Evolutionary conservation across 2,888 invertebrate species (phyloP), one percentile per base, ranked within the genome.

Genomic region (Aphodius granarius): DNA sequence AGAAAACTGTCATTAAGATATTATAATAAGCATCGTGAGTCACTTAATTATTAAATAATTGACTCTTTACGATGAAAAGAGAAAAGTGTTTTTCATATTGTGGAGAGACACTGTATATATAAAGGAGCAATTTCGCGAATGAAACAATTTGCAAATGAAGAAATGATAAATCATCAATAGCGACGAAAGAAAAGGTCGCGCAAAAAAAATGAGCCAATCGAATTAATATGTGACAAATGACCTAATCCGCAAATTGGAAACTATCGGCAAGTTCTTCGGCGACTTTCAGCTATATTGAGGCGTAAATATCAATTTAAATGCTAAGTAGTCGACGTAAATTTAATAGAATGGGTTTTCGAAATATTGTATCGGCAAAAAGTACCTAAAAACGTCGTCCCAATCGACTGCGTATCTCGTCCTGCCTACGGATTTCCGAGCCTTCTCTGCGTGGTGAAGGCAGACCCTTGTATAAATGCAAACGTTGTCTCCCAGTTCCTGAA

Each of bases 371-470:
- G 15, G 20, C 68, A 15, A 20, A 18, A 80, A 84, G 85, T 89
- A 95, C 95, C 94, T 93, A 88, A 95, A 93, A 68, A 96, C 90
- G 82, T 93, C 91, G 79, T 91, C 88, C 94, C 94, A 94, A 87
- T 94, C 92, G 78, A 94, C 89, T 80, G 86, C 85, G 81, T 86
- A 84, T 73, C 81, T 80, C 74, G 79, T 78, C 73, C 79, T 83
- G 73, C 84, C 85, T 73, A 81, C 80, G 23, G 84, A 82, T 83
- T 87, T 87, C 19, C 87, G 88, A 13, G 91, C 90, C 75, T 89
- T 88, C 72, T 88, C 89, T 0, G 94, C 94, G 83, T 94, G 92
- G 78, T 91, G 91, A 63, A 91, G 90, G 84, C 95, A 96, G 21
- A 94, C 93, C 78, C 93, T 91, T 81, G 94, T 94, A 82, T 94